Evolutionary conservation across 2,113 vertebrate genomes (phyloP).

Genomic region (Lepus americanus): DNA sequence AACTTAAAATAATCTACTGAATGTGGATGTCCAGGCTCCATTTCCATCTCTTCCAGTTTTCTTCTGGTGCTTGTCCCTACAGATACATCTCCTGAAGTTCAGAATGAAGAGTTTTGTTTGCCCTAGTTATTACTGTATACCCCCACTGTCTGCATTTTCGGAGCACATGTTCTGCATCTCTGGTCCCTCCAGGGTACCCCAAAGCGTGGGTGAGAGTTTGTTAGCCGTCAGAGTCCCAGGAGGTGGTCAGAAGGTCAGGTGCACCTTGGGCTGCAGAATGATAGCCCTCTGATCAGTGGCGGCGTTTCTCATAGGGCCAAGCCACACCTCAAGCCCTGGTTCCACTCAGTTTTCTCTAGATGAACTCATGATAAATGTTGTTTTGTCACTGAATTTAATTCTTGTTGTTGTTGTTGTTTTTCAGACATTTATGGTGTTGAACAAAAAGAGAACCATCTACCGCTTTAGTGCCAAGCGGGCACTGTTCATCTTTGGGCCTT

Average conservation of each 20-base stretch:
- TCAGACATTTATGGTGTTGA: constrained; percentile 98
- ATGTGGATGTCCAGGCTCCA: not conserved
- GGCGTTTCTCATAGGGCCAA: not conserved
- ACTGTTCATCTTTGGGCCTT: constrained; percentile 96
- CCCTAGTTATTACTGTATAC: not conserved
- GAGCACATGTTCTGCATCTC: not conserved
- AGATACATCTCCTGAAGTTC: not conserved
- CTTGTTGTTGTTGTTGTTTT: constrained; percentile 48
- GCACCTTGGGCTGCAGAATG: not conserved
- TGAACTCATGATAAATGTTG: not conserved
- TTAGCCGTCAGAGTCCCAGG: not conserved
- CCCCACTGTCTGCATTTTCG: not conserved
- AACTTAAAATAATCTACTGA: not conserved
- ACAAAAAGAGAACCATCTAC: constrained; percentile 98
- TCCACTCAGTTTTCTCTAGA: constrained; percentile 25
- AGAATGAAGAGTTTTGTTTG: not conserved
- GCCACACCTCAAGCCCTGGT: not conserved
- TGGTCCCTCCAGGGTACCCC: not conserved
- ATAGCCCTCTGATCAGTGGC: not conserved
- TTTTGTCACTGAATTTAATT: not conserved
- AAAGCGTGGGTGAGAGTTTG: not conserved
- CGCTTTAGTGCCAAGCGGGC: constrained; percentile 97
- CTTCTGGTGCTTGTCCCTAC: not conserved
- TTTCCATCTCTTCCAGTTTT: not conserved
- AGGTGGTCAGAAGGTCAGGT: not conserved